Evolutionary conservation across 2,113 vertebrate genomes (phyloP).

Genomic region (Tenrec ecaudatus): DNA sequence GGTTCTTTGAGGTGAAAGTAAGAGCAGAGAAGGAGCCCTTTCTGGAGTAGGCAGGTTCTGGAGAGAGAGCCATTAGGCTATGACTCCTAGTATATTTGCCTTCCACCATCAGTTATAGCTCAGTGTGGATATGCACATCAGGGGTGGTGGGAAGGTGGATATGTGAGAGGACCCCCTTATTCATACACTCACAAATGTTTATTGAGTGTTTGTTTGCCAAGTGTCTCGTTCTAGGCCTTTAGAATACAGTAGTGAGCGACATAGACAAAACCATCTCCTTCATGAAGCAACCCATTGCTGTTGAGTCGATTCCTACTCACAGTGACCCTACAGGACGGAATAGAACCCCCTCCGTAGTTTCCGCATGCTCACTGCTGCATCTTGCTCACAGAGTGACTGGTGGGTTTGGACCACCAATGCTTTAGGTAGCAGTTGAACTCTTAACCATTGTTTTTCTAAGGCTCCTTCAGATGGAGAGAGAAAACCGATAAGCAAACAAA

Average conservation of each 20-base stretch:
- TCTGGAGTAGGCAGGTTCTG: neutral
- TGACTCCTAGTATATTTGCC: neutral
- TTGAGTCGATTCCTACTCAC: neutral
- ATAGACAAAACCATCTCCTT: neutral
- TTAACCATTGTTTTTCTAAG: neutral
- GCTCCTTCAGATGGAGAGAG: neutral
- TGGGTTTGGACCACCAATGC: neutral
- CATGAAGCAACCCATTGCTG: neutral
- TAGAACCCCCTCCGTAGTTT: neutral
- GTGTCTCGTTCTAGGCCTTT: neutral
- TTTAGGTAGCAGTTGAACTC: neutral
- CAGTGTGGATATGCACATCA: neutral
- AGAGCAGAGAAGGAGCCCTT: neutral
- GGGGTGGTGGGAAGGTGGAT: neutral
- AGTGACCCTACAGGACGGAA: neutral
- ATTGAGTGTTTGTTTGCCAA: neutral
- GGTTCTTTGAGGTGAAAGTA: neutral
- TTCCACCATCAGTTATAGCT: neutral
- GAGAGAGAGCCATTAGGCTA: neutral
- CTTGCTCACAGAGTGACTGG: neutral
- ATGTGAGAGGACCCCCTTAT: neutral
- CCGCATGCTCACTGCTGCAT: too few species aligned
- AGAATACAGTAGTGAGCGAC: neutral
- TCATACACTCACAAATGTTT: neutral
- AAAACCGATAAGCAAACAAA: too few species aligned